These are phyloP conservation scores for Escarpia spicata DNA, from an alignment of 2,888 invertebrate species.

Conservation along the genomic window DNA sequence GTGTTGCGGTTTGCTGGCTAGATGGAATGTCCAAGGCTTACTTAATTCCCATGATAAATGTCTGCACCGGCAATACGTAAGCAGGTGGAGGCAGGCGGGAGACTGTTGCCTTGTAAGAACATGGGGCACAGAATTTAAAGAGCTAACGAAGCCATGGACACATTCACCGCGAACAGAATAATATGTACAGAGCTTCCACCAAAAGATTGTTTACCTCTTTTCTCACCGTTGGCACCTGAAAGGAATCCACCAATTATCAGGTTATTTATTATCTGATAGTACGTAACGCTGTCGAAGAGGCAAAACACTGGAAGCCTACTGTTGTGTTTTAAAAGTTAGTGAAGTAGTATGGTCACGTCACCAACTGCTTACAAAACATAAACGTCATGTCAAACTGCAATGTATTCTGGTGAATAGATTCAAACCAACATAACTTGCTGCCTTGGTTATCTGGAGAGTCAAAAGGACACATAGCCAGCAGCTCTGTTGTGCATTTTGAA, in stretches of 20 bases:
- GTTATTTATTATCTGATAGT: background rate
- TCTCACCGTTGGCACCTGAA: background rate
- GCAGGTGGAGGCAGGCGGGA: background rate
- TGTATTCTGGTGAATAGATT: no score
- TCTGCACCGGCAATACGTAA: background rate
- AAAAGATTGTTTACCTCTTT: background rate
- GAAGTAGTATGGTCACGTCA: no score
- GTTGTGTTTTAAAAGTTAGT: no score
- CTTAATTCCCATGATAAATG: background rate
- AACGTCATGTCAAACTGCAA: no score
- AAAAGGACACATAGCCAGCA: no score
- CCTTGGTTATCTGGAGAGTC: no score
- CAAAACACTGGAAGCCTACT: no score
- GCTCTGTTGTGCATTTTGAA: no score
- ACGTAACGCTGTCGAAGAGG: background rate
- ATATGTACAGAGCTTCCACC: constrained; percentile 2
- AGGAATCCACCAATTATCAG: background rate
- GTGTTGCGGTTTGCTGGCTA: background rate
- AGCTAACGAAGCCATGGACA: background rate
- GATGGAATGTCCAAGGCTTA: background rate
- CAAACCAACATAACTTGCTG: no score
- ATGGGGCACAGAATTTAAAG: background rate
- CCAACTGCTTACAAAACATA: no score
- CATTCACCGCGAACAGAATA: background rate
- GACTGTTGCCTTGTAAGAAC: background rate